These are phyloP conservation scores for Helobdella robusta DNA, from an alignment of 2,888 invertebrate species.

Conservation along the genomic window DNA sequence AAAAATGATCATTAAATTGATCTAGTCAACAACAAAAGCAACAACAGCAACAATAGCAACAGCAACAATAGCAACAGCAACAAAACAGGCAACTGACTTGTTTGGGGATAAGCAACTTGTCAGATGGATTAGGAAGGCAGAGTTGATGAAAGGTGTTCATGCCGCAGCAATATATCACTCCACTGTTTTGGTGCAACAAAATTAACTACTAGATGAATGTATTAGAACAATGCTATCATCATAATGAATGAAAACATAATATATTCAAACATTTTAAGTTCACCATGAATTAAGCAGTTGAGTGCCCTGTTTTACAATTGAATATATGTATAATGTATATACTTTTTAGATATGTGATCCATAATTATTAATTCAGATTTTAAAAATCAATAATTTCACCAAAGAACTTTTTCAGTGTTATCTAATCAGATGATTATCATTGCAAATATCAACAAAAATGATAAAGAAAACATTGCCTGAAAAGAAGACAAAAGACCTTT, in stretches of 20 bases:
- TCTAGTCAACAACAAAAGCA: neutral
- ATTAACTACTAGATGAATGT: neutral
- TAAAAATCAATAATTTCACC: no score
- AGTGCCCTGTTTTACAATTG: no score
- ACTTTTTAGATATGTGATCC: no score
- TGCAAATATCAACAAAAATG: no score
- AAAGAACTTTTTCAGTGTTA: no score
- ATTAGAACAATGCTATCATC: neutral
- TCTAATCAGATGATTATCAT: no score
- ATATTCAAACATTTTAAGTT: no score
- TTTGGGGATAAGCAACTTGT: conserved; percentile 52
- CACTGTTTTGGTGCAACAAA: conserved; percentile 53
- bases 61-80: neutral
- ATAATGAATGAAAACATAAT: neutral
- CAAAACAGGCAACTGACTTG: conserved; percentile 27
- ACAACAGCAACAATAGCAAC: neutral
- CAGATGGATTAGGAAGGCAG: conserved; percentile 55
- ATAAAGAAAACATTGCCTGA: neutral
- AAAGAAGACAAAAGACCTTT: conserved; percentile 48
- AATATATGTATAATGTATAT: no score
- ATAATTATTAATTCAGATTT: no score
- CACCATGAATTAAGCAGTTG: no score
- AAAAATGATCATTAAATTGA: neutral
- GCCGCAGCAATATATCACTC: conserved; percentile 55
- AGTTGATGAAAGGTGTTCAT: conserved; percentile 59